These are phyloP conservation scores for Agapornis roseicollis DNA, from an alignment of 2,113 vertebrate species.

Conservation along the genomic window DNA sequence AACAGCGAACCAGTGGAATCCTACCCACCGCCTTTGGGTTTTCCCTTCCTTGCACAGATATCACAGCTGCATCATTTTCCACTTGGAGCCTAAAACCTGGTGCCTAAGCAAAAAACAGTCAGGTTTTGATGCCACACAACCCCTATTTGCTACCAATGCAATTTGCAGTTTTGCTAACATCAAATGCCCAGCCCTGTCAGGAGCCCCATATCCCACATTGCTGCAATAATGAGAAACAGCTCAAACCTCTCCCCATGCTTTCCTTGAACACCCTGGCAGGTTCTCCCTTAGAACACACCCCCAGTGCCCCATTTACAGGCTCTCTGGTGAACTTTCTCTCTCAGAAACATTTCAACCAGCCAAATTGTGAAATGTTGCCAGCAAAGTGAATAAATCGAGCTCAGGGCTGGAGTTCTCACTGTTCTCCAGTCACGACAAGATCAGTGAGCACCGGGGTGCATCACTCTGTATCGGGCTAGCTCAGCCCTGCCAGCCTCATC, in stretches of 20 bases:
- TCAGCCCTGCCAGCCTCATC: background rate
- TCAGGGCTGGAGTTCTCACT: background rate
- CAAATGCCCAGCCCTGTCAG: fast-evolving
- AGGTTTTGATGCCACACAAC: no score
- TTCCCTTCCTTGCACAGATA: fast-evolving
- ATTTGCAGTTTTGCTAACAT: background rate
- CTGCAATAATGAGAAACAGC: background rate
- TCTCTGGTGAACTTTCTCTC: background rate
- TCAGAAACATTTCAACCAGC: background rate
- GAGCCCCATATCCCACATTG: background rate
- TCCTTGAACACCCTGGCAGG: fast-evolving
- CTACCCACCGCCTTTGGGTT: no score
- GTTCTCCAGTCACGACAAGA: background rate
- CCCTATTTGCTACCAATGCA: background rate
- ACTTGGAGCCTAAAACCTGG: background rate
- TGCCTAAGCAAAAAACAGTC: background rate
- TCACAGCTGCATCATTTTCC: background rate
- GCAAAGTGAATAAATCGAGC: background rate
- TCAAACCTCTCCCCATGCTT: background rate
- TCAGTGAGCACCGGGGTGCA: background rate
- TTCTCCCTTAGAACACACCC: background rate
- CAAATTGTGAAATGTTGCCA: background rate
- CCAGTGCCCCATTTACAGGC: fast-evolving
- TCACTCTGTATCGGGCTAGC: background rate
- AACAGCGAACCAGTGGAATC: background rate